These are phyloP conservation scores for Timema cristinae DNA, from an alignment of 2,888 invertebrate genomes.

Conservation along the genomic window DNA sequence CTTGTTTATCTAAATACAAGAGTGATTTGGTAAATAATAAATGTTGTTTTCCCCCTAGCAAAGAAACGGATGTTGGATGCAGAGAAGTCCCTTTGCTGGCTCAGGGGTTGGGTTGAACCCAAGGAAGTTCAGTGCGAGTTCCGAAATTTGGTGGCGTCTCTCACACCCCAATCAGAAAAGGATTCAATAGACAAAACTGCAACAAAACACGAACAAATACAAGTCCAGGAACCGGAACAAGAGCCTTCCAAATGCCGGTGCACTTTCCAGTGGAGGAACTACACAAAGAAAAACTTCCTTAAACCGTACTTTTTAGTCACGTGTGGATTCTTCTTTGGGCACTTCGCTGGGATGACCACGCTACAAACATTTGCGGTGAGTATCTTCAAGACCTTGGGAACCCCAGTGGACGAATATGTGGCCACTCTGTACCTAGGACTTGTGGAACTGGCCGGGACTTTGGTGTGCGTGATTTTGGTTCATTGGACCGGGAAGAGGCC, in stretches of 20 bases:
- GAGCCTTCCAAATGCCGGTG: background rate
- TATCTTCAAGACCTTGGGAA: constrained; percentile 49
- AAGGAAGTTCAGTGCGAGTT: constrained; percentile 56
- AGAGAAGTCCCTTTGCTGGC: constrained; percentile 59
- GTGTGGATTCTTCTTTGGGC: constrained; percentile 65
- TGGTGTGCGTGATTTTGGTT: constrained; percentile 61
- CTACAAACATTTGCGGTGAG: constrained; percentile 49
- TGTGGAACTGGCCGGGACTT: constrained; percentile 61
- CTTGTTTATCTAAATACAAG: no score
- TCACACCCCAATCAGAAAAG: background rate
- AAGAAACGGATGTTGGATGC: constrained; percentile 30
- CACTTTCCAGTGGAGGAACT: constrained; percentile 24
- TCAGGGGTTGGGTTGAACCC: constrained; percentile 59
- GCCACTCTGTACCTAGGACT: constrained; percentile 70
- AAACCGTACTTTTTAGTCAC: constrained; percentile 63
- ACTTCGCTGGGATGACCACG: constrained; percentile 72
- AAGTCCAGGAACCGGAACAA: background rate
- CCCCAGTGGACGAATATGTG: constrained; percentile 71
- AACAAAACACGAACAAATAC: constrained; percentile 4
- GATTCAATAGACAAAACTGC: background rate
- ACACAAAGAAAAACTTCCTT: constrained; percentile 53
- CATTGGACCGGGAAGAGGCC: constrained; percentile 70
- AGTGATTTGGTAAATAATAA: no score
- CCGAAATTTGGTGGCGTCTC: constrained; percentile 14
- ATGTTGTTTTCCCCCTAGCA: constrained; percentile 6